Conservation (phyloP, 1,140 invertebrate species). For the Platorchestia sp. region DNA sequence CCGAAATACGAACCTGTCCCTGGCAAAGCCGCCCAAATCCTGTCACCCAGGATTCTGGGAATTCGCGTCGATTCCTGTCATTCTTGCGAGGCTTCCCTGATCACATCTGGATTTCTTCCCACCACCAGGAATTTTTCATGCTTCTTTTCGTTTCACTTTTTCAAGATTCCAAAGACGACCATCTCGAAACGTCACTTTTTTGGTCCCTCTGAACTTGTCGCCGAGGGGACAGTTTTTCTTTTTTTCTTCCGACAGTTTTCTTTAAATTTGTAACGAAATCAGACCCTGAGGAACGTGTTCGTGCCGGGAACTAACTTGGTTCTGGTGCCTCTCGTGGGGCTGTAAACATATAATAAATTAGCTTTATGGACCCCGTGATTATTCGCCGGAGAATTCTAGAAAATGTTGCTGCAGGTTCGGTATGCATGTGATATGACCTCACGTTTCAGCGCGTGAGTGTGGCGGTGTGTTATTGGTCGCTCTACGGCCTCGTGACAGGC, state of each 20-base stretch:
- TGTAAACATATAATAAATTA: constrained; percentile 11
- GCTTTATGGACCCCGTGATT: background rate
- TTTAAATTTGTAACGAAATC: background rate
- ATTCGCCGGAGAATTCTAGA: background rate
- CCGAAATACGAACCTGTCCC: background rate
- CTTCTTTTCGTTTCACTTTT: background rate
- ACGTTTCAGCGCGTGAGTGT: background rate
- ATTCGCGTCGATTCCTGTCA: background rate
- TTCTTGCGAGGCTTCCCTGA: constrained; percentile 20
- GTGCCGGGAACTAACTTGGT: background rate
- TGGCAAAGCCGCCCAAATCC: background rate
- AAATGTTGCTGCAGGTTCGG: background rate
- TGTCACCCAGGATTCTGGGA: constrained; percentile 13
- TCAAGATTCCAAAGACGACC: constrained; percentile 16
- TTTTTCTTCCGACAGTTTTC: background rate
- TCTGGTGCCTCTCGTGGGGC: background rate
- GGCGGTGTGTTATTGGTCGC: background rate
- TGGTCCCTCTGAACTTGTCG: constrained; percentile 19
- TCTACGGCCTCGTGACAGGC: background rate
- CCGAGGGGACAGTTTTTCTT: background rate
- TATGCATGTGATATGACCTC: background rate
- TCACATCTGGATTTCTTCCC: constrained; percentile 45
- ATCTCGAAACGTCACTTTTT: constrained; percentile 22
- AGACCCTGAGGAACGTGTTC: constrained; percentile 5
- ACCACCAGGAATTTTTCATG: background rate